These are phyloP conservation scores for Batillaria attramentaria DNA, from an alignment of 1,140 invertebrate species.

Conservation along the genomic window DNA sequence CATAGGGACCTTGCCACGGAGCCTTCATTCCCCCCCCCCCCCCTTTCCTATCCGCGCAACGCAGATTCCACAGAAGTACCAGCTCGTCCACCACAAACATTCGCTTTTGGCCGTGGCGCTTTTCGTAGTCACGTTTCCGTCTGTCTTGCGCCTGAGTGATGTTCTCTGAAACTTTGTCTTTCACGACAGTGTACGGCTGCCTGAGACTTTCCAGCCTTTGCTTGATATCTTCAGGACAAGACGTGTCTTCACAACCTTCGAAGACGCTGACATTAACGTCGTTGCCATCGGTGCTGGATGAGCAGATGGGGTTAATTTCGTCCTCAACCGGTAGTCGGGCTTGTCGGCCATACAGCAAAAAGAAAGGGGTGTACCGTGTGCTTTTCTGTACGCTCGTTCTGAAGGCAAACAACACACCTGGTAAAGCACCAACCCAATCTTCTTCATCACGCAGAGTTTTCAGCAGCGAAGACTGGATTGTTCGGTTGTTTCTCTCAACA, in stretches of 20 bases:
- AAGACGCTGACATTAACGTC: constrained; percentile 18
- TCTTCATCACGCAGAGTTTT: constrained; percentile 14
- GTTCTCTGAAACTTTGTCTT: constrained; percentile 8
- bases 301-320: constrained; percentile 18
- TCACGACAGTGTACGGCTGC: constrained; percentile 13
- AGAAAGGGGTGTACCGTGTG: constrained; percentile 11
- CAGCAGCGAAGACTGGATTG: constrained; percentile 19
- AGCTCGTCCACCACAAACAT: constrained; percentile 17
- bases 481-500: not conserved
- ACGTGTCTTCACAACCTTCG: not conserved
- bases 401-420: constrained; percentile 23
- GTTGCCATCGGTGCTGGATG: constrained; percentile 19
- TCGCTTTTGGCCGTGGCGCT: not conserved
- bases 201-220: not conserved
- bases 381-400: constrained; percentile 14
- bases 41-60: constrained; percentile 21
- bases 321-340: constrained; percentile 23
- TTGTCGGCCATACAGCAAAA: constrained; percentile 15
- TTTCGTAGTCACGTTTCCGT: not conserved
- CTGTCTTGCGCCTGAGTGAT: constrained; percentile 10
- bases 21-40: constrained; percentile 11
- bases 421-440: constrained; percentile 6
- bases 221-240: constrained; percentile 3
- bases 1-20: constrained; percentile 18
- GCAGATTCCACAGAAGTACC: constrained; percentile 17